Evolutionary conservation across 2,113 vertebrate species (phyloP).

Genomic region (Malaclemys terrapin): DNA sequence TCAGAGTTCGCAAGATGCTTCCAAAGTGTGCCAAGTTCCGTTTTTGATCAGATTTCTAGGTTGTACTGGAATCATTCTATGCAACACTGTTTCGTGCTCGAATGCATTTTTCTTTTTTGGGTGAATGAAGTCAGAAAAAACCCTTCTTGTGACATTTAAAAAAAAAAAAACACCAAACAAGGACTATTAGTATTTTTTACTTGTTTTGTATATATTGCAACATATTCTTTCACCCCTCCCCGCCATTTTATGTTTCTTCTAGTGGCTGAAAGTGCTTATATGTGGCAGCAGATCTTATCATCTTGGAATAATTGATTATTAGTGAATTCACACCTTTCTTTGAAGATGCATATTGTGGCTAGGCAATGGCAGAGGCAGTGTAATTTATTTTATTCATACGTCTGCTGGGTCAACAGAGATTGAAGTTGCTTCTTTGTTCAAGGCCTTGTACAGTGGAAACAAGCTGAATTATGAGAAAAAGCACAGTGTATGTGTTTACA

Average conservation of each 20-base stretch:
- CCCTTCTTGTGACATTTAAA: conserved; percentile 78
- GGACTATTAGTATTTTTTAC: conserved; percentile 81
- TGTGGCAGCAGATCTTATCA: conserved; percentile 61
- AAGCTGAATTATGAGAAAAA: conserved; percentile 77
- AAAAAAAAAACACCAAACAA: conserved; percentile 57
- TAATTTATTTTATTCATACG: conserved; percentile 42
- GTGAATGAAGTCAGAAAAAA: conserved; percentile 75
- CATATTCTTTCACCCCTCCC: conserved; percentile 65
- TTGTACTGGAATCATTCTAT: conserved; percentile 94
- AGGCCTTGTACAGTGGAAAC: conserved; percentile 63
- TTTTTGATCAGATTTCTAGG: conserved; percentile 81
- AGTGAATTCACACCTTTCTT: conserved; percentile 80
- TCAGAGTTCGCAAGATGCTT: conserved; percentile 69
- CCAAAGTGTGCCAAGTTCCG: conserved; percentile 86
- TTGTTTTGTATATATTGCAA: conserved; percentile 85
- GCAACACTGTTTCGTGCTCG: conserved; percentile 89
- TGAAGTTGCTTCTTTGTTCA: conserved; percentile 68
- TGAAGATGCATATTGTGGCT: conserved; percentile 52
- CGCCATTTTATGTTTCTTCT: conserved; percentile 79
- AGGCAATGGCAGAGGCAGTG: conserved; percentile 70
- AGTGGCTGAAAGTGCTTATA: conserved; percentile 76
- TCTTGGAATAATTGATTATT: conserved; percentile 65
- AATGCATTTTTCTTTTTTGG: conserved; percentile 82
- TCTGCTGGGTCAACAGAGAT: conserved; percentile 61
- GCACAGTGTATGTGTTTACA: conserved; percentile 82